These are phyloP conservation scores for Habropoda laboriosa DNA, from an alignment of 1,140 invertebrate species.

Conservation along the genomic window DNA sequence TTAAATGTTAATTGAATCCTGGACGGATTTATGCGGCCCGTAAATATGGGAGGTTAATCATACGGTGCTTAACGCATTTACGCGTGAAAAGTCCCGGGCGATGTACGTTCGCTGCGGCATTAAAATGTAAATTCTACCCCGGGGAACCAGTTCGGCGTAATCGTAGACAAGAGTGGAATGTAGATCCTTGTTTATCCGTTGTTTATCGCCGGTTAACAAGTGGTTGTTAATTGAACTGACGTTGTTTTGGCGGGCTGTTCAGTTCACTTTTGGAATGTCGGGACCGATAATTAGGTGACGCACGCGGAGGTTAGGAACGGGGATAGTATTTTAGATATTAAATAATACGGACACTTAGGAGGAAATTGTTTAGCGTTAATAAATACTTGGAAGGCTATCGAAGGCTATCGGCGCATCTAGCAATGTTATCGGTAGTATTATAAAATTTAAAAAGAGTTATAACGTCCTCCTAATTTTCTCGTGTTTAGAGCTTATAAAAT, in stretches of 20 bases:
- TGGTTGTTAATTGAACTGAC: not conserved
- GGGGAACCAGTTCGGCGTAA: constrained; percentile 11
- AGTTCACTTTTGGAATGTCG: too few relatives aligned
- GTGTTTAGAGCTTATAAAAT: too few relatives aligned
- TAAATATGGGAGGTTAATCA: constrained; percentile 36
- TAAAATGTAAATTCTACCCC: constrained; percentile 22
- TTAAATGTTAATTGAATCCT: constrained; percentile 35
- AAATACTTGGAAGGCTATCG: too few relatives aligned
- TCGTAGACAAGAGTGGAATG: not conserved
- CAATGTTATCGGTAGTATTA: too few relatives aligned
- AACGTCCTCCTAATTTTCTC: too few relatives aligned
- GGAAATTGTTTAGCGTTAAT: not conserved
- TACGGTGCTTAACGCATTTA: constrained; percentile 7
- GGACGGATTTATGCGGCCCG: constrained; percentile 34
- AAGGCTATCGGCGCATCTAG: too few relatives aligned
- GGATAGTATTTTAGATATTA: not conserved
- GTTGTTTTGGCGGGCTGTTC: not conserved
- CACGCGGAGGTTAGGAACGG: not conserved
- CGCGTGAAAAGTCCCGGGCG: not conserved
- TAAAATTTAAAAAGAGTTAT: too few relatives aligned
- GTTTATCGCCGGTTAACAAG: not conserved
- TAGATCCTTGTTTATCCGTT: not conserved
- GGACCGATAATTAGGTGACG: too few relatives aligned
- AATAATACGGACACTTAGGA: not conserved
- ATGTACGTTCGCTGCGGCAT: not conserved